Base-by-base conservation (phyloP, 2,888 invertebrate genomes). In the Mythimna lalbum region DNA sequence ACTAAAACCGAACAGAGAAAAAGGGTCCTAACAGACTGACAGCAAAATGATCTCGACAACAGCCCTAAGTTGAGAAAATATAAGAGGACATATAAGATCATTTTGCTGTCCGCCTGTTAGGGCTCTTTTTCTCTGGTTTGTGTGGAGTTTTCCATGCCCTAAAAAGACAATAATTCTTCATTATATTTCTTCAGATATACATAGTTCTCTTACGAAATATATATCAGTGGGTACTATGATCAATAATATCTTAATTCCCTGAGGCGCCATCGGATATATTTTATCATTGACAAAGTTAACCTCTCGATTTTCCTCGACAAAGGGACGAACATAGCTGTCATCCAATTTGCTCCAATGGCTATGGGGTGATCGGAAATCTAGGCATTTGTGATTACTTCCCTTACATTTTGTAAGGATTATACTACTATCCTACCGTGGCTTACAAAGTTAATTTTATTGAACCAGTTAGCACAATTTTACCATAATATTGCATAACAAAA, bases 231-330 rank as follows among this genome's bases (percentile, higher is more conserved):
- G 21, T 66, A 47, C 27, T 27, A 12, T 14, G 65, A 72, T 75
- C 57, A 75, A 66, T 52, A 73, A 75, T 59, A 59, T 36, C 47
- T 59, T 59, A 57, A 75, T 49, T 59, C 67, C 67, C 67, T 21
- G 27, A 53, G 73, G 76, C 52, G n/a, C 52, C 6, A 66, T 73
- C 52, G 17, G 47, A 75, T 66, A 73, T 75, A 66, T 65, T 74
- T 75, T 74, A 31, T 65, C 36, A 75, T 66, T 75, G 76, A 53
- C 57, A 53, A 59, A 59, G 57, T 36, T 75, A 57, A 57, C 67
- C 27, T 75, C 59, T 49, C 67, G 47, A 47, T 73, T 75, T 73
- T 73, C 36, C 31, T 73, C 47, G 57, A 53, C n/a, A 59, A 36
- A 59, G n/a, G 47, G 21, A 47, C 36, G 52, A 33, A 66, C 33